Percentiles rank a stretch among this genome's conserved stretches.
Evolutionary conservation across 2,888 invertebrate genomes (phyloP).

Genomic region (Cancer borealis): DNA sequence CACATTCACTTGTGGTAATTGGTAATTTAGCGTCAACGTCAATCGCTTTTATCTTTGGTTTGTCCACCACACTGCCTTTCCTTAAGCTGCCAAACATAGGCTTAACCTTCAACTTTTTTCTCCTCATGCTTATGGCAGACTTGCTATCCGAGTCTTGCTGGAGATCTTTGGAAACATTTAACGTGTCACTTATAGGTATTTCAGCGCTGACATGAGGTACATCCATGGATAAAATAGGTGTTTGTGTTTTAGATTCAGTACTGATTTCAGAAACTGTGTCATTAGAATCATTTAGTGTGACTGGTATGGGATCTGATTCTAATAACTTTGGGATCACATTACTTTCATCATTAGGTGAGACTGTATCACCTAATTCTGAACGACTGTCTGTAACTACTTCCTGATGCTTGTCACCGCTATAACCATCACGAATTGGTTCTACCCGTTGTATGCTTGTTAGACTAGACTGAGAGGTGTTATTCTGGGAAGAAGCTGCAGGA

Average conservation of each 20-base stretch:
- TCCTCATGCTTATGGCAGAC: constrained; percentile 18
- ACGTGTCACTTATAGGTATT: background rate
- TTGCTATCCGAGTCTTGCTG: background rate
- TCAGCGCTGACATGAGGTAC: background rate
- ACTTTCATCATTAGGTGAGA: background rate
- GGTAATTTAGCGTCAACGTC: background rate
- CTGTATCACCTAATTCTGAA: background rate
- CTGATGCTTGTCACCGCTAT: background rate
- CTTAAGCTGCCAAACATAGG: constrained; percentile 46
- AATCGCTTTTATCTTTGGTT: background rate
- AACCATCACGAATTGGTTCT: background rate
- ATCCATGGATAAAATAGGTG: background rate
- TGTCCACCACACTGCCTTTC: constrained; percentile 52
- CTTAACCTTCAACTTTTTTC: constrained; percentile 54
- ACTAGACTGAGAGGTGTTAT: background rate
- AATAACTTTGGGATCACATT: background rate
- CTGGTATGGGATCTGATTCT: background rate
- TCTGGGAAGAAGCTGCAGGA: background rate
- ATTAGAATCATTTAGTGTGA: background rate
- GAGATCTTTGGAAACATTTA: background rate
- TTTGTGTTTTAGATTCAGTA: background rate
- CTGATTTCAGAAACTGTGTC: background rate
- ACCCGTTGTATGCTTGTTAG: background rate
- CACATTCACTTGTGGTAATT: background rate
- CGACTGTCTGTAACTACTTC: background rate